These are phyloP conservation scores for Xestia c-nigrum DNA, from an alignment of 2,888 invertebrate species.

Conservation along the genomic window DNA sequence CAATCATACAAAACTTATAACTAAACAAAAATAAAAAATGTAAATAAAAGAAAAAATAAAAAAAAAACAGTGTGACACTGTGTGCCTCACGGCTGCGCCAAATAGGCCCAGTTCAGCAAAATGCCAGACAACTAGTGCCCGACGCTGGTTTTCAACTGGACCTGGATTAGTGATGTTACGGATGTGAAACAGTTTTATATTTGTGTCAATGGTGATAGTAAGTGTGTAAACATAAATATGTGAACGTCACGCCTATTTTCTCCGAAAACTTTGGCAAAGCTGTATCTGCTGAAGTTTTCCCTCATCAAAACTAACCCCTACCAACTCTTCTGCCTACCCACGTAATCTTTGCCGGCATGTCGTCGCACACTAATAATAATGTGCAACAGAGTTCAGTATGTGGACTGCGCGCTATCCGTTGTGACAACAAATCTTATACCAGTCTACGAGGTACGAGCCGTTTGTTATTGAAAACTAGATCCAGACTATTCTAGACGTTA, in stretches of 20 bases:
- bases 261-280: not conserved
- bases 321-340: slow-evolving; percentile 45
- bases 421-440: slow-evolving; percentile 74
- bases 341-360: slow-evolving; percentile 66
- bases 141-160: no score
- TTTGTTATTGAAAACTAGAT: slow-evolving; percentile 71
- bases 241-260: not conserved
- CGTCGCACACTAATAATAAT: slow-evolving; percentile 76
- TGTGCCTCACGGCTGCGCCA: no score
- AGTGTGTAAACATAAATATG: no score
- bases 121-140: no score
- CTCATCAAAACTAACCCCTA: not conserved
- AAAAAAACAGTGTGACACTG: no score
- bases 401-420: slow-evolving; percentile 67
- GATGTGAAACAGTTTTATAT: no score
- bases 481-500: slow-evolving; percentile 44
- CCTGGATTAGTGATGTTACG: no score
- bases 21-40: no score
- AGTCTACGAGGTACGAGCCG: slow-evolving; percentile 24
- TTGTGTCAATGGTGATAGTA: no score
- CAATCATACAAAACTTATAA: no score
- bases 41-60: no score
- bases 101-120: no score
- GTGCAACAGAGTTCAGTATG: slow-evolving; percentile 71
- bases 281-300: not conserved